Percentiles rank a stretch among this genome's conserved stretches.
Conservation (phyloP, 2,113 vertebrate species). For the Condylura cristata region DNA sequence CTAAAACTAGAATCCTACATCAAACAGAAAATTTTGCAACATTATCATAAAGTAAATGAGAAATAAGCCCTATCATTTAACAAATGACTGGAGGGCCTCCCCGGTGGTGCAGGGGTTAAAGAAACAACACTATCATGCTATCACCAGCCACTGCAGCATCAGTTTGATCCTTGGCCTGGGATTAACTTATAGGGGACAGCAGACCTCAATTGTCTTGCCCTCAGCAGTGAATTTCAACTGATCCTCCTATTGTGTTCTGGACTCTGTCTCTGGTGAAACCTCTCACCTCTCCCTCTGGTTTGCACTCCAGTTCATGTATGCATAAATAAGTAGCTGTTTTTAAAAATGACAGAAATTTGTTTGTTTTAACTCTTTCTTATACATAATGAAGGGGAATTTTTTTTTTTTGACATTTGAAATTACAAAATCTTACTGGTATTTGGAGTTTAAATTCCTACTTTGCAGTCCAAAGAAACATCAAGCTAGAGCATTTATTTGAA, state of each 20-base stretch:
- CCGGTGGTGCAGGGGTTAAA: no score
- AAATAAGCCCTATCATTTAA: background rate
- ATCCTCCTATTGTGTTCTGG: no score
- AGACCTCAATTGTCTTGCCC: no score
- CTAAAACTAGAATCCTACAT: background rate
- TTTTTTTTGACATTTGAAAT: constrained; percentile 1
- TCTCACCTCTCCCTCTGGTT: no score
- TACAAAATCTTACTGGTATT: background rate
- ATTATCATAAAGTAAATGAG: background rate
- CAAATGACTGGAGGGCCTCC: background rate
- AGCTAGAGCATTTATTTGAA: background rate
- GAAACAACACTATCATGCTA: no score
- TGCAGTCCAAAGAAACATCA: background rate
- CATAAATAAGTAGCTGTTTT: no score
- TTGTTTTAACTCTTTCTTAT: background rate
- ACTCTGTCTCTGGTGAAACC: no score
- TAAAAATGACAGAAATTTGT: background rate
- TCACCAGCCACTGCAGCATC: no score
- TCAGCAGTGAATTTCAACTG: no score
- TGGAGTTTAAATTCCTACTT: background rate
- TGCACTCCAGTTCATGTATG: no score
- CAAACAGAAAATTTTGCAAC: background rate
- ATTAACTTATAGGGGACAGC: no score
- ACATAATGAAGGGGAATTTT: background rate
- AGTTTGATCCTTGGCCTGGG: no score